Percentiles rank a stretch among this genome's conserved stretches.
phyloP scores from a whole-genome alignment of 2,797 vertebrate genomes.

The Lateolabrax maculatus region DNA sequence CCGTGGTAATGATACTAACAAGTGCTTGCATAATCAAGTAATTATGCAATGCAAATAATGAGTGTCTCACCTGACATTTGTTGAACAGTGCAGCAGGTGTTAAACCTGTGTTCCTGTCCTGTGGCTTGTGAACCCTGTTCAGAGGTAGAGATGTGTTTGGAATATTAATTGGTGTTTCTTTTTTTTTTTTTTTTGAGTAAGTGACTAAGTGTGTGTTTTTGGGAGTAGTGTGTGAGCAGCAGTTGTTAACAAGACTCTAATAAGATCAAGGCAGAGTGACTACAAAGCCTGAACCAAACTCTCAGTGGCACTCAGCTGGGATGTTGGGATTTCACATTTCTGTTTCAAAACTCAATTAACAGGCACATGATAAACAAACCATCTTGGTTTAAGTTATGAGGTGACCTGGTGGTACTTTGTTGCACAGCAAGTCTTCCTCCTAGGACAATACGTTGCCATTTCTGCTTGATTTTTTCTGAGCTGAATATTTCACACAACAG shows the following conservation, averaged over 20 bases:
- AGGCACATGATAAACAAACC: conserved; percentile 22
- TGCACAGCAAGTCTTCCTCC: neutral
- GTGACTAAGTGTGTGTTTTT: conserved; percentile 2
- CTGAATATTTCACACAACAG: conserved; percentile 35
- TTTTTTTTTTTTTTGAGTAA: neutral
- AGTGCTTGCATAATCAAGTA: conserved; percentile 61
- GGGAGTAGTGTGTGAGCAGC: neutral
- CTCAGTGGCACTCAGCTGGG: conserved; percentile 10
- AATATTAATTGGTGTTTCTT: conserved; percentile 50
- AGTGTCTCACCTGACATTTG: conserved; percentile 68
- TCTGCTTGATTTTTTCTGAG: conserved; percentile 4
- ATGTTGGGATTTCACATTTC: conserved; percentile 32
- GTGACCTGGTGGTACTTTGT: conserved; percentile 9
- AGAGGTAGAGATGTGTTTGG: conserved; percentile 29
- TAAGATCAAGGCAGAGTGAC: conserved; percentile 14
- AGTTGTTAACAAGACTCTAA: conserved; percentile 45
- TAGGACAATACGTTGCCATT: neutral
- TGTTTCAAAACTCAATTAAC: conserved; percentile 19
- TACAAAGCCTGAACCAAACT: conserved; percentile 8
- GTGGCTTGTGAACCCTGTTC: conserved; percentile 51
- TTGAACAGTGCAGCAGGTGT: conserved; percentile 63
- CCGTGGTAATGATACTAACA: conserved; percentile 53
- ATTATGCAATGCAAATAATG: conserved; percentile 63
- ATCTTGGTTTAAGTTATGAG: conserved; percentile 12
- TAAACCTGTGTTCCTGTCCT: conserved; percentile 59